phyloP scores from a whole-genome alignment of 2,113 vertebrate genomes.

The Triplophysa tibetana region DNA sequence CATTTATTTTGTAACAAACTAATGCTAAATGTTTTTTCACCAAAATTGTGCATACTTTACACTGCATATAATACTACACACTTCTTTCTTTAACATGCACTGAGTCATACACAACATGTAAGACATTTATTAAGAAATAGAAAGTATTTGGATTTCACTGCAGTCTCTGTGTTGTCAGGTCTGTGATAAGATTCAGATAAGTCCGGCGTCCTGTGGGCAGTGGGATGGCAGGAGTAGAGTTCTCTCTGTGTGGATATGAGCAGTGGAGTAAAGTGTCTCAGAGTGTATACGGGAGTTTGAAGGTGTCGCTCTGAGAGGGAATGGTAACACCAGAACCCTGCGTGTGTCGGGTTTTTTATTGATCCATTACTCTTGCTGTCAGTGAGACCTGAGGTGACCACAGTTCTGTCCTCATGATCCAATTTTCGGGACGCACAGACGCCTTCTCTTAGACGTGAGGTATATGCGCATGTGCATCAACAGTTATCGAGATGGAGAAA shows the following conservation, averaged over 20 bases:
- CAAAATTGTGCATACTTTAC: too few species aligned
- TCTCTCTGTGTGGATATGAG: background rate
- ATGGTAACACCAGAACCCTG: conserved; percentile 76
- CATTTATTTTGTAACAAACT: too few species aligned
- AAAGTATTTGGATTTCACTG: background rate
- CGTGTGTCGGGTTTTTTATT: conserved; percentile 81
- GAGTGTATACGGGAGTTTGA: conserved; percentile 69
- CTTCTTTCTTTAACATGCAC: too few species aligned
- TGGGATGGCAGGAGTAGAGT: background rate
- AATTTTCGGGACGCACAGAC: conserved; percentile 88
- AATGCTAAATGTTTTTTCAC: too few species aligned
- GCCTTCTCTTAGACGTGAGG: conserved; percentile 75
- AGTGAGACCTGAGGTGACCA: conserved; percentile 78
- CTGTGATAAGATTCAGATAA: background rate
- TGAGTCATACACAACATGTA: too few species aligned
- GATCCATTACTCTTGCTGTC: conserved; percentile 87
- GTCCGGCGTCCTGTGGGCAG: background rate
- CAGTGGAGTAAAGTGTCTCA: conserved; percentile 19
- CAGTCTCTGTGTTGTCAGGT: background rate
- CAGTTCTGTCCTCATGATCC: conserved; percentile 86
- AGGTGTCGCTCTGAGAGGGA: conserved; percentile 77
- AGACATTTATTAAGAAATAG: too few species aligned
- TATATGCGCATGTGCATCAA: conserved; percentile 61
- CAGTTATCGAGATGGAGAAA: conserved; percentile 52
- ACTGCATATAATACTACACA: too few species aligned